These are phyloP conservation scores for Bradypodion ventrale DNA, from an alignment of 2,797 vertebrate genomes.

Conservation along the genomic window DNA sequence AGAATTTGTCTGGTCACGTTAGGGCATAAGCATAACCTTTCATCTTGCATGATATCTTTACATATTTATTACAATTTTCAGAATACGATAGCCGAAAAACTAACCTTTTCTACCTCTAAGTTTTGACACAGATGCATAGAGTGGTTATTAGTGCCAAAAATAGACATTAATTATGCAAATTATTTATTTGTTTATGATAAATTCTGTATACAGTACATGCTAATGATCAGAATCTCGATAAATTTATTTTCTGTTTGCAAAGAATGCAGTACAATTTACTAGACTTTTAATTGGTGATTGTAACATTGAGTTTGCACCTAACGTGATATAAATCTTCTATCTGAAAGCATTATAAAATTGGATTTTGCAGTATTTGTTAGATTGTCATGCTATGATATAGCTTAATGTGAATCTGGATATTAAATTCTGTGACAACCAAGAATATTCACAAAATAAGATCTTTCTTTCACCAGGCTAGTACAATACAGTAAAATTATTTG, in stretches of 20 bases:
- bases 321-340: background rate
- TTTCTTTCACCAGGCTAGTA: background rate
- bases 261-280: background rate
- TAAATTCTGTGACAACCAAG: background rate
- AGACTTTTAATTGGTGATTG: too few relatives aligned
- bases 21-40: background rate
- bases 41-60: background rate
- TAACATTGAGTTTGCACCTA: background rate
- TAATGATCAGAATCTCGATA: background rate
- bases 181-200: background rate
- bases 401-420: background rate
- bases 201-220: background rate
- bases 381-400: too few relatives aligned
- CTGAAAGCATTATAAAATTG: too few relatives aligned
- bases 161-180: background rate
- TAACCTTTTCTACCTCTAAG: background rate
- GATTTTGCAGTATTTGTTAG: too few relatives aligned
- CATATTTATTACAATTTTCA: too few relatives aligned
- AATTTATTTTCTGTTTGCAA: background rate
- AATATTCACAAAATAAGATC: background rate
- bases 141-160: background rate
- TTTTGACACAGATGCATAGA: background rate
- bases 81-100: background rate
- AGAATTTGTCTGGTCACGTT: background rate
- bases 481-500: background rate